A percentile compares a stretch with the other conserved stretches of the same genome.
Conservation (phyloP, 1,140 invertebrate species). For the Trypoxylus dichotomus region DNA sequence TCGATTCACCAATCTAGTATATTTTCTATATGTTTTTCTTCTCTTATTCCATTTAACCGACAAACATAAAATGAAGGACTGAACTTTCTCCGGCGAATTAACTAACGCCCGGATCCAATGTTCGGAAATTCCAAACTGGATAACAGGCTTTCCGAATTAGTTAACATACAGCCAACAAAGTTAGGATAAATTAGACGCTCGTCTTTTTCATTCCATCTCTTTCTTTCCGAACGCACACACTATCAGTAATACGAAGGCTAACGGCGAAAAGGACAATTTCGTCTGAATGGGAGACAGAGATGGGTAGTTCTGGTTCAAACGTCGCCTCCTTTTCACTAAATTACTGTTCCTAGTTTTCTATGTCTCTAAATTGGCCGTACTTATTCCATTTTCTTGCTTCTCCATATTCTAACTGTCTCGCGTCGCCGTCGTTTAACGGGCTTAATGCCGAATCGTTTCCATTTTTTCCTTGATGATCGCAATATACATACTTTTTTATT, state of each 20-base stretch:
- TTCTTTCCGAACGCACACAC: background rate
- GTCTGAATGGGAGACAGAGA: background rate
- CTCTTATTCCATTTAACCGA: background rate
- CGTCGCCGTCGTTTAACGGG: background rate
- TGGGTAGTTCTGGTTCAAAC: slow-evolving; percentile 2
- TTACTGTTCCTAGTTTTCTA: slow-evolving; percentile 22
- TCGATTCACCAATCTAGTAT: background rate
- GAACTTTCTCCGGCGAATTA: slow-evolving; percentile 5
- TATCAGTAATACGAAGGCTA: background rate
- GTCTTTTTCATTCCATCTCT: background rate
- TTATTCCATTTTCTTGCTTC: slow-evolving; percentile 16
- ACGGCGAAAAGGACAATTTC: background rate
- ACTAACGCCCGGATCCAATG: slow-evolving; percentile 22
- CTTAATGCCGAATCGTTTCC: slow-evolving; percentile 1
- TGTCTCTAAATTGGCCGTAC: slow-evolving; percentile 15
- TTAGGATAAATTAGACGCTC: slow-evolving; percentile 20
- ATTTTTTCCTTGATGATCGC: slow-evolving; percentile 1
- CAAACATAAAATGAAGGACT: slow-evolving; percentile 20
- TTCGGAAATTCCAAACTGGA: slow-evolving; percentile 25
- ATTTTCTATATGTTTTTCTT: background rate
- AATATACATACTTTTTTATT: slow-evolving; percentile 13
- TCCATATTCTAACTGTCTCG: slow-evolving; percentile 17
- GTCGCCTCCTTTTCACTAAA: slow-evolving; percentile 14
- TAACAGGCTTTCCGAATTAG: slow-evolving; percentile 23
- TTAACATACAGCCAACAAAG: slow-evolving; percentile 25